phyloP scores from a whole-genome alignment of 2,888 invertebrate species.

The Catocala nupta region DNA sequence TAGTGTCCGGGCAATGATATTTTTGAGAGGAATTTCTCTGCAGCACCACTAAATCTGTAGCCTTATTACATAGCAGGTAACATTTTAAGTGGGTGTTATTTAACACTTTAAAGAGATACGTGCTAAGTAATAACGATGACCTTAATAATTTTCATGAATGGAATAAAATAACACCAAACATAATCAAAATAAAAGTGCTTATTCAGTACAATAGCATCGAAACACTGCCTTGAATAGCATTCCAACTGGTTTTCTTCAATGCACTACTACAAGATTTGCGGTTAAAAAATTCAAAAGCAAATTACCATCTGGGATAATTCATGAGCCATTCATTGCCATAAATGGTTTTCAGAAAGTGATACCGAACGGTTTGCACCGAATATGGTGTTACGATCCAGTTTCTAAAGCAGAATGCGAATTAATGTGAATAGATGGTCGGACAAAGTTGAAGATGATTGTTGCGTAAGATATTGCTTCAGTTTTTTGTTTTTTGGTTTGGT shows the following conservation, averaged over 20 bases:
- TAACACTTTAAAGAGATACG: too few species aligned
- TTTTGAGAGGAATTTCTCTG: too few species aligned
- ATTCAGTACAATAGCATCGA: constrained; percentile 30
- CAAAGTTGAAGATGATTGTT: constrained; percentile 47
- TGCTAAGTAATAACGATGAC: too few species aligned
- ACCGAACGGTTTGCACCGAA: constrained; percentile 71
- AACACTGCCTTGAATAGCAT: constrained; percentile 44
- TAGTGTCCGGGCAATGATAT: too few species aligned
- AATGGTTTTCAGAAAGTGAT: constrained; percentile 81
- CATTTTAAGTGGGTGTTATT: too few species aligned
- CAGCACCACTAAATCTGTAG: too few species aligned
- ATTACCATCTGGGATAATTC: constrained; percentile 76
- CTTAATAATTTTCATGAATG: neutral
- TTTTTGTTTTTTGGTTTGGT: neutral
- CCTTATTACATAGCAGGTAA: too few species aligned
- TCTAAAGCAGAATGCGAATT: constrained; percentile 65
- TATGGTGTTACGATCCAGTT: constrained; percentile 74
- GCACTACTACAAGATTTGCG: constrained; percentile 41
- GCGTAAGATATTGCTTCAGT: constrained; percentile 24
- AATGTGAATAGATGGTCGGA: constrained; percentile 47
- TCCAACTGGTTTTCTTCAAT: constrained; percentile 38
- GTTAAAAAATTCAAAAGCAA: constrained; percentile 55
- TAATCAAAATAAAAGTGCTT: constrained; percentile 25
- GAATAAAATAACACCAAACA: neutral
- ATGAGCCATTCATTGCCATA: constrained; percentile 83